Base-by-base conservation (phyloP, 1,140 invertebrate species). In the Drosophila seguyi region DNA sequence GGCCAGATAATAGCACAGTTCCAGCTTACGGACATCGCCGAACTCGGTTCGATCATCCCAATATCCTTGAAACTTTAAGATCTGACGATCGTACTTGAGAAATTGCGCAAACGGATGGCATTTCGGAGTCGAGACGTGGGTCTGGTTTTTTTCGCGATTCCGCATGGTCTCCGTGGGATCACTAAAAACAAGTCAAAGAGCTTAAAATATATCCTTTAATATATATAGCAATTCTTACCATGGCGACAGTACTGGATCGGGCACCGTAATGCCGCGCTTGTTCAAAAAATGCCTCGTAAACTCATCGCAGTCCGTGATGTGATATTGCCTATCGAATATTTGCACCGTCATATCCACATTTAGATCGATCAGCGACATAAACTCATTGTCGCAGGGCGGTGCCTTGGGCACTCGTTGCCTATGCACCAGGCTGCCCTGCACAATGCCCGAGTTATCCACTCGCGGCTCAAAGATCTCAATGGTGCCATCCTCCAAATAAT, bases 401-500 rank as follows among this genome's bases (percentile, higher is more conserved):
- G 91, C 75, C 41, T 86, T 83, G 6, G 78, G 82, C 16, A 92
- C 83, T 3, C 87, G 79, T 53, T 93, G 91, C 0, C 86, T 55
- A 39, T 91, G 80, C 38, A 92, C 69, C 3, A 92, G 47, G 81
- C 91, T 93, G 93, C 95, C 96, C 94, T 96, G 96, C n/a, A 95
- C 94, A 56, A 96, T 93, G n/a, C 96, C 96, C 79, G 96, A 96
- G 84, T 97, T 97, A 45, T 94, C 93, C 4, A 95, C 94, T 71
- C 94, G 92, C 2, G 96, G 96, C 86, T 98, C 97, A 1, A 81
- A 90, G 25, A 96, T 96, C 93, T 98, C 96, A 47, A 99, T 96
- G 0, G 97, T 98, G 52, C 97, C 97, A 94, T 99, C 98, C 93
- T 98, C 98, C 3, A 99, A 93, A 90, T 96, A 99, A 83, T 97